phyloP scores from a whole-genome alignment of 1,140 invertebrate genomes.

The Orchestia grillus region DNA sequence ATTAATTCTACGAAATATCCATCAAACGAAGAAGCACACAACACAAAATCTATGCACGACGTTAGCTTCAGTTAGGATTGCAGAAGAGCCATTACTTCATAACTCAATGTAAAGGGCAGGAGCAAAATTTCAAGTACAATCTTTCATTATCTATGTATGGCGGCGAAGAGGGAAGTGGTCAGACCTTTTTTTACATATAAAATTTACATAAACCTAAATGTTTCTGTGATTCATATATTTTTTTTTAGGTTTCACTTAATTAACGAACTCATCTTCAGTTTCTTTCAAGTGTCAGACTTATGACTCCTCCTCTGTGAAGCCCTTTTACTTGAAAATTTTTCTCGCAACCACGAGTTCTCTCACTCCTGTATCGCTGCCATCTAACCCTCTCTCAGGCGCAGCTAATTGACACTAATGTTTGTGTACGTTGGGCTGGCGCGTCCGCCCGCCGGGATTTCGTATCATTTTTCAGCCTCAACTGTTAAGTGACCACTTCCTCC shows the following conservation, averaged over 20 bases:
- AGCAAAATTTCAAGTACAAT: neutral
- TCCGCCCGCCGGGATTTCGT: neutral
- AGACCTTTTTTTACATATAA: neutral
- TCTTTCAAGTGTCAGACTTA: neutral
- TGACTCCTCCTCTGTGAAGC: neutral
- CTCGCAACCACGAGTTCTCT: neutral
- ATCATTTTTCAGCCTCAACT: slow-evolving; percentile 4
- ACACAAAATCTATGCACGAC: no score
- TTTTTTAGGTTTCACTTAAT: neutral
- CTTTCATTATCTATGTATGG: neutral
- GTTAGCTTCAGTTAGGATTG: no score
- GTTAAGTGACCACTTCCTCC: slow-evolving; percentile 17
- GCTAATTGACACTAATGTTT: slow-evolving; percentile 41
- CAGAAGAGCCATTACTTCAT: no score
- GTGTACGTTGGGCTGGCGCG: neutral
- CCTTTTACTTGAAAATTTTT: neutral
- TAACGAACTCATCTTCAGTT: neutral
- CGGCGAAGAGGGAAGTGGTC: neutral
- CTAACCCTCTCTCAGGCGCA: neutral
- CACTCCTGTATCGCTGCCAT: neutral
- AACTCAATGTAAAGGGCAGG: neutral
- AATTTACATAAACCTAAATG: neutral
- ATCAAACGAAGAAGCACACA: no score
- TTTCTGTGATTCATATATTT: neutral
- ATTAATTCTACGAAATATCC: no score